Evolutionary conservation across 2,888 invertebrate species (phyloP).

Genomic region (Andrena trimmerana): DNA sequence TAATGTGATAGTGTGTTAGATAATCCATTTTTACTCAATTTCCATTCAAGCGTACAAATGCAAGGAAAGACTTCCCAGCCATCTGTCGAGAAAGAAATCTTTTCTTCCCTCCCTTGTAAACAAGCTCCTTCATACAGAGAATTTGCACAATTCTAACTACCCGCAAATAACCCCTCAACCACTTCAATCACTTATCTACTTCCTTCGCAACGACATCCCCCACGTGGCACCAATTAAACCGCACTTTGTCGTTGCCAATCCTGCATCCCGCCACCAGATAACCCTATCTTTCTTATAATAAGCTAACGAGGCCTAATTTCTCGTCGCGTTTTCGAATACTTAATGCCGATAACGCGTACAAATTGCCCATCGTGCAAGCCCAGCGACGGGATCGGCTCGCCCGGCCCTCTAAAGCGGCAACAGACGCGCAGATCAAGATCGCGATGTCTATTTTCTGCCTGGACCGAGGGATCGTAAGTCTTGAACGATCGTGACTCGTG

Average conservation of each 20-base stretch:
- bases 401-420: neutral
- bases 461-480: constrained; percentile 30
- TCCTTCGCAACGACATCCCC: neutral
- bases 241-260: constrained; percentile 5
- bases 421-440: constrained; percentile 25
- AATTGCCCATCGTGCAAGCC: neutral
- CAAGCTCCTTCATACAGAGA: too few relatives aligned
- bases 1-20: too few relatives aligned
- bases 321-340: neutral
- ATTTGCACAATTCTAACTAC: too few relatives aligned
- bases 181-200: too few relatives aligned
- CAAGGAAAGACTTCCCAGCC: too few relatives aligned
- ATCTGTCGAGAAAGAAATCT: too few relatives aligned
- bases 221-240: constrained; percentile 21
- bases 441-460: constrained; percentile 26
- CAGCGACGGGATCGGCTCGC: neutral
- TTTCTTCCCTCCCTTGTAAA: too few relatives aligned
- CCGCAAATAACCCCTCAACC: too few relatives aligned
- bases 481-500: constrained; percentile 54
- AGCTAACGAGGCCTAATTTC: constrained; percentile 16
- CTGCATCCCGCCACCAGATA: constrained; percentile 18
- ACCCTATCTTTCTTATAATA: constrained; percentile 5
- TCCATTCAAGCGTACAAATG: too few relatives aligned
- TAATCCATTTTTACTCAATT: too few relatives aligned
- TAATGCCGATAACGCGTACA: constrained; percentile 21